Evolutionary conservation across 2,113 vertebrate species (phyloP).

Genomic region (Ophiodon elongatus): DNA sequence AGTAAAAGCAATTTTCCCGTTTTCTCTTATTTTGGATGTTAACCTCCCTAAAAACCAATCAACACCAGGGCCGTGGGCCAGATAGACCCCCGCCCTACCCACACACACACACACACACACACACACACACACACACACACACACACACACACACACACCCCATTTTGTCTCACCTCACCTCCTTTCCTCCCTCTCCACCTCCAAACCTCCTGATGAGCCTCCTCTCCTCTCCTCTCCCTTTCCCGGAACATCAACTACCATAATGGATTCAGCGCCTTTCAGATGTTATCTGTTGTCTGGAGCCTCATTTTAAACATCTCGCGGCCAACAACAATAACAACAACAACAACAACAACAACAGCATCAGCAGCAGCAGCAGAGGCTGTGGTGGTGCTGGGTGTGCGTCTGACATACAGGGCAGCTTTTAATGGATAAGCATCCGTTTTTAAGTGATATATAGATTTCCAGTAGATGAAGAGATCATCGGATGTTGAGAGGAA

Average conservation of each 20-base stretch:
- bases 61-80: neutral
- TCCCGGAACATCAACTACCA: constrained; percentile 59
- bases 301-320: constrained; percentile 67
- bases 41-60: constrained; percentile 35
- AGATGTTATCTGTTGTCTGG: constrained; percentile 76
- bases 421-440: constrained; percentile 46
- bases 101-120: no score
- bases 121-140: no score
- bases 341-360: neutral
- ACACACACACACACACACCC: no score
- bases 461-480: constrained; percentile 20
- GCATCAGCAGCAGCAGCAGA: constrained; percentile 11
- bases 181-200: constrained; percentile 25
- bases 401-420: constrained; percentile 11
- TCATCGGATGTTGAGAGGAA: neutral
- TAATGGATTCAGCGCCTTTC: constrained; percentile 73
- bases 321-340: constrained; percentile 19
- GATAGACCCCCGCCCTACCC: no score
- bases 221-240: constrained; percentile 39
- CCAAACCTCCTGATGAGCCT: constrained; percentile 42
- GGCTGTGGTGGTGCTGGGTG: constrained; percentile 31
- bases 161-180: constrained; percentile 11
- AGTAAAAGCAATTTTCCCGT: neutral
- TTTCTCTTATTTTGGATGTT: constrained; percentile 4
- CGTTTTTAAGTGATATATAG: constrained; percentile 12